A percentile compares a stretch with the other conserved stretches of the same genome.
phyloP scores from a whole-genome alignment of 1,140 invertebrate species.

The Limonius californicus region DNA sequence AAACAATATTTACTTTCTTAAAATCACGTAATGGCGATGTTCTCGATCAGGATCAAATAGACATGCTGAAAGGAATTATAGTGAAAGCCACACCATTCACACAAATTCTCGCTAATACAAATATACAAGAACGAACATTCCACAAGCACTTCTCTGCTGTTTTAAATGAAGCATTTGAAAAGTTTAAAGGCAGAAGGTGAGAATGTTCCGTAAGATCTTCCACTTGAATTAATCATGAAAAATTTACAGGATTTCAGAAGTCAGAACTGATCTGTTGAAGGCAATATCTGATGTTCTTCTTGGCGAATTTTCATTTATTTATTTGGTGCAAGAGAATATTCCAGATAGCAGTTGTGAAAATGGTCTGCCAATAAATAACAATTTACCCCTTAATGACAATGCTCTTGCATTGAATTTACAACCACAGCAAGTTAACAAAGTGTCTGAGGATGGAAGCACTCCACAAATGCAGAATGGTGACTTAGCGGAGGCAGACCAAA shows the following conservation, averaged over 20 bases:
- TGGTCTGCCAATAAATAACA: neutral
- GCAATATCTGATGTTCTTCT: constrained; percentile 36
- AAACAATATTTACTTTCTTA: constrained; percentile 19
- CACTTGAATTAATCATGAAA: neutral
- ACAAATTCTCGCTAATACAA: constrained; percentile 22
- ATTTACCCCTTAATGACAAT: neutral
- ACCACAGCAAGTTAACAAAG: neutral
- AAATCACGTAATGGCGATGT: constrained; percentile 32
- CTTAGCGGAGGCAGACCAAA: constrained; percentile 46
- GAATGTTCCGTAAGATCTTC: constrained; percentile 3
- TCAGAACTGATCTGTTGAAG: constrained; percentile 34
- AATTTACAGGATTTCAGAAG: constrained; percentile 32
- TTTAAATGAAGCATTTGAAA: constrained; percentile 35
- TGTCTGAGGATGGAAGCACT: neutral
- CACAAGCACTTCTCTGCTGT: constrained; percentile 39
- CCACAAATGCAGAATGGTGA: constrained; percentile 42
- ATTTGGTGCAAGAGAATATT: constrained; percentile 37
- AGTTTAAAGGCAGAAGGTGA: constrained; percentile 42
- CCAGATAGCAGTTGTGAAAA: constrained; percentile 23
- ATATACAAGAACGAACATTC: constrained; percentile 35
- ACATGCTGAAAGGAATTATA: constrained; percentile 34
- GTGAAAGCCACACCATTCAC: constrained; percentile 39
- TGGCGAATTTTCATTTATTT: constrained; percentile 40
- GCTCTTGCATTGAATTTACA: constrained; percentile 2
- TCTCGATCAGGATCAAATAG: constrained; percentile 30